Conservation (phyloP, 2,888 invertebrate species). For the Isoperla grammatica region DNA sequence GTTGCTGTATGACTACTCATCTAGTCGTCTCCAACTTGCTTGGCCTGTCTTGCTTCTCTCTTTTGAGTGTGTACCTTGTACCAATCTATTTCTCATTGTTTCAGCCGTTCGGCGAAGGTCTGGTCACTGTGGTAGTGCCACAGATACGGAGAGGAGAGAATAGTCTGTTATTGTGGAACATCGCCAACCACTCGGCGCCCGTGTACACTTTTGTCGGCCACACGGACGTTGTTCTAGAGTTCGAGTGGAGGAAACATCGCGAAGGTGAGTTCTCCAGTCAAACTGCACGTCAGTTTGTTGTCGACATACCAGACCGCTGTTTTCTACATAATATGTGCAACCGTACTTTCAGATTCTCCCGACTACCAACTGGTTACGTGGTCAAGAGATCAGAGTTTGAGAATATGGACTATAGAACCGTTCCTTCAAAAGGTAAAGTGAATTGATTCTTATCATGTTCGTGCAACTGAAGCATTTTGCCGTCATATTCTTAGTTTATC, state of each 20-base stretch:
- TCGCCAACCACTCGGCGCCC: slow-evolving; percentile 62
- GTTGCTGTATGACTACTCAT: no score
- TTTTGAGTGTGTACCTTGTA: not conserved
- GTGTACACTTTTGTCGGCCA: slow-evolving; percentile 92
- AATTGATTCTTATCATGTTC: no score
- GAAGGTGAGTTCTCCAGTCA: slow-evolving; percentile 30
- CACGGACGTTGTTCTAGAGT: slow-evolving; percentile 89
- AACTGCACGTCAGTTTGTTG: not conserved
- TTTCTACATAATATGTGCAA: no score
- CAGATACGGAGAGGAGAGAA: slow-evolving; percentile 86
- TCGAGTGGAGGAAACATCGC: slow-evolving; percentile 81
- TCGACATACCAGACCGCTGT: no score
- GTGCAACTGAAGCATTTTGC: no score
- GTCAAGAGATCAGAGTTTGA: slow-evolving; percentile 89
- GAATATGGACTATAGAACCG: slow-evolving; percentile 86
- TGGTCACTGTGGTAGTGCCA: slow-evolving; percentile 88
- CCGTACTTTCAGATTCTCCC: slow-evolving; percentile 48
- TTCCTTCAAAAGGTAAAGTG: slow-evolving; percentile 63
- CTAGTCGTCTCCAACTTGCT: no score
- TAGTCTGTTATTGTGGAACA: slow-evolving; percentile 72
- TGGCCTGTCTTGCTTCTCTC: no score
- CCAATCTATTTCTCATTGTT: no score
- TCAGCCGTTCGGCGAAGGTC: slow-evolving; percentile 85
- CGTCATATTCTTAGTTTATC: no score
- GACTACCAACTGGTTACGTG: slow-evolving; percentile 88